Conservation (phyloP, 2,797 vertebrate genomes). For the Cryptoblepharus egeriae region DNA sequence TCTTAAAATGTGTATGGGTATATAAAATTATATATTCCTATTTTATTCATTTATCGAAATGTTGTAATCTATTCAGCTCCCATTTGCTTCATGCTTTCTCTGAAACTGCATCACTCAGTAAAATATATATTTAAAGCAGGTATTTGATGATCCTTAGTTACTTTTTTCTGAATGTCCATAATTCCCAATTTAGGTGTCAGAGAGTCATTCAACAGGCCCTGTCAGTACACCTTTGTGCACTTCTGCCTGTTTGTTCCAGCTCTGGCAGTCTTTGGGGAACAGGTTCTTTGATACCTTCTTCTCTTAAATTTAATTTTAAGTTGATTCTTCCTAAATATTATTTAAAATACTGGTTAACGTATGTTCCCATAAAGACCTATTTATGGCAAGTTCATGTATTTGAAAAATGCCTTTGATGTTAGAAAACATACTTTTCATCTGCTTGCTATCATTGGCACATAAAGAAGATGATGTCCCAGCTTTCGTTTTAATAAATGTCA, state of each 20-base stretch:
- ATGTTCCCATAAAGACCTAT: not conserved
- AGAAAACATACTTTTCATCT: not conserved
- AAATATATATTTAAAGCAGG: not conserved
- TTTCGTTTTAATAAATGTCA: not conserved
- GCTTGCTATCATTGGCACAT: not conserved
- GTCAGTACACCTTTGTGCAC: not conserved
- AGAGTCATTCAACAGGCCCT: not conserved
- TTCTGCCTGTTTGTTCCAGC: not conserved
- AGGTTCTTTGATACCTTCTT: not conserved
- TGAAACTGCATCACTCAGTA: not conserved
- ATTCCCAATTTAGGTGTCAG: not conserved
- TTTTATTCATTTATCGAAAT: conserved; percentile 8
- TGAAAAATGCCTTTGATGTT: not conserved
- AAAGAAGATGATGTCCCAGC: not conserved
- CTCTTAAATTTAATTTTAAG: too few relatives aligned
- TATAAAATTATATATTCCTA: not conserved
- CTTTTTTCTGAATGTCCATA: not conserved
- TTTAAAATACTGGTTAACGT: not conserved
- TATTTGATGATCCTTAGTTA: not conserved
- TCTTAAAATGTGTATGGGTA: not conserved
- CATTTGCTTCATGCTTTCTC: conserved; percentile 7
- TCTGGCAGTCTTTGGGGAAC: not conserved
- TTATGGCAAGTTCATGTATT: not conserved
- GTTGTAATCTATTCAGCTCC: not conserved
- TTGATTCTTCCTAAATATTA: too few relatives aligned